phyloP scores from a whole-genome alignment of 2,888 invertebrate species.

The Idaea dimidiata region DNA sequence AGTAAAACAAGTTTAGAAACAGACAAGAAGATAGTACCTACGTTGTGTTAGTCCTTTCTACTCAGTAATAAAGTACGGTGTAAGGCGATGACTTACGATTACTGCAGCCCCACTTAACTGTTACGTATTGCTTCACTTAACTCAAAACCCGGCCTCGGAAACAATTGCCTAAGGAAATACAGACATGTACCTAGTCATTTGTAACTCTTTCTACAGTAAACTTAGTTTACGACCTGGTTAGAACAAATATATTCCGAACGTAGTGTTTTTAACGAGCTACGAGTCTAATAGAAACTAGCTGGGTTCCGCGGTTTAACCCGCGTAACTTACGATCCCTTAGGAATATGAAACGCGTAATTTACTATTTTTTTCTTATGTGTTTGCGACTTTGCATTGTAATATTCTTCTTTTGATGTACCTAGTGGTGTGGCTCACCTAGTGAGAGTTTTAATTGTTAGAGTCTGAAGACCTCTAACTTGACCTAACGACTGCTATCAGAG shows the following conservation, averaged over 20 bases:
- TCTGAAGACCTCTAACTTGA: no score
- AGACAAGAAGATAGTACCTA: not conserved
- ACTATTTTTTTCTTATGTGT: no score
- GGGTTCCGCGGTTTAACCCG: no score
- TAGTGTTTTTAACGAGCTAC: not conserved
- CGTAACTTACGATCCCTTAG: no score
- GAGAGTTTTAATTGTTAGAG: no score
- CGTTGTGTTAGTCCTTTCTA: slow-evolving; percentile 41
- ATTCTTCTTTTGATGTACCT: no score
- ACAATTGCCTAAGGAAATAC: slow-evolving; percentile 51
- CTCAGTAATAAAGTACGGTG: slow-evolving; percentile 32
- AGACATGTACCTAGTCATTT: slow-evolving; percentile 22
- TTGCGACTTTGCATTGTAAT: no score
- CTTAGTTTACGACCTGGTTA: not conserved
- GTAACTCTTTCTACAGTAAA: not conserved
- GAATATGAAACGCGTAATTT: no score
- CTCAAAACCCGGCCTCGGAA: slow-evolving; percentile 56
- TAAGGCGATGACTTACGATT: slow-evolving; percentile 63
- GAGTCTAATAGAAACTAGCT: no score
- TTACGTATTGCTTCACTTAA: slow-evolving; percentile 69
- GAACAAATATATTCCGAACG: not conserved
- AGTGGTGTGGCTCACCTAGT: no score
- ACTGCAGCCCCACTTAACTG: slow-evolving; percentile 63
- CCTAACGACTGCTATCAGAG: no score
- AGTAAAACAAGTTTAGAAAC: not conserved